Conservation (phyloP, 2,888 invertebrate species). For the Caenorhabditis sp. region DNA sequence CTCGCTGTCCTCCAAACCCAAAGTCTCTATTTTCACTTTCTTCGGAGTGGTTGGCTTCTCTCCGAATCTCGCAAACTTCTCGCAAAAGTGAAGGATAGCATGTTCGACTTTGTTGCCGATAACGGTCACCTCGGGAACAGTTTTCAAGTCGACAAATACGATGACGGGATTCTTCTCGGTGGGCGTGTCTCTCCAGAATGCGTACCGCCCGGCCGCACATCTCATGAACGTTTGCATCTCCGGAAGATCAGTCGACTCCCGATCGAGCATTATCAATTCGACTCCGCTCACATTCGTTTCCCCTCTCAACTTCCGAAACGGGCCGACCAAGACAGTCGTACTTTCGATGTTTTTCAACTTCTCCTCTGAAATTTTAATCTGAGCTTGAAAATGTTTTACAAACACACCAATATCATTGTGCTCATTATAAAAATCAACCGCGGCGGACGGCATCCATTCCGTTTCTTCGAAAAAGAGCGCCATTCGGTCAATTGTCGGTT, state of each 20-base stretch:
- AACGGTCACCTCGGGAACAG: slow-evolving; percentile 1
- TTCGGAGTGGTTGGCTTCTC: slow-evolving; percentile 85
- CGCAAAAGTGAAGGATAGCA: slow-evolving; percentile 18
- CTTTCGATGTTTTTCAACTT: slow-evolving; percentile 1
- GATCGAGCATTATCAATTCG: slow-evolving; percentile 70
- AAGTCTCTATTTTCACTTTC: not conserved
- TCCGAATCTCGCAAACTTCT: slow-evolving; percentile 16
- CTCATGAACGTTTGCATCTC: slow-evolving; percentile 86
- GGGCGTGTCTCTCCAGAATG: slow-evolving; percentile 65
- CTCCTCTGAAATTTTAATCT: slow-evolving; percentile 5
- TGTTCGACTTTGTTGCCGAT: slow-evolving; percentile 16
- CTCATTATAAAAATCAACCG: slow-evolving; percentile 18
- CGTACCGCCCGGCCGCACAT: slow-evolving; percentile 61
- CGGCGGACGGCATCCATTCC: slow-evolving; percentile 44
- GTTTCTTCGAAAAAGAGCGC: not conserved
- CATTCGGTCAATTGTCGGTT: not conserved
- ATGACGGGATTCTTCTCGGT: slow-evolving; percentile 1
- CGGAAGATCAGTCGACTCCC: slow-evolving; percentile 94
- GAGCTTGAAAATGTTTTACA: not conserved
- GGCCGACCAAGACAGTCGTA: slow-evolving; percentile 82
- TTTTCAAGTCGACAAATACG: slow-evolving; percentile 11
- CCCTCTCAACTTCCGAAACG: slow-evolving; percentile 87
- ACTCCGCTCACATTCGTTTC: slow-evolving; percentile 41
- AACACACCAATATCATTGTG: slow-evolving; percentile 6
- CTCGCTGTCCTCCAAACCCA: no score